phyloP scores from a whole-genome alignment of 2,113 vertebrate species.

The Malurus melanocephalus region DNA sequence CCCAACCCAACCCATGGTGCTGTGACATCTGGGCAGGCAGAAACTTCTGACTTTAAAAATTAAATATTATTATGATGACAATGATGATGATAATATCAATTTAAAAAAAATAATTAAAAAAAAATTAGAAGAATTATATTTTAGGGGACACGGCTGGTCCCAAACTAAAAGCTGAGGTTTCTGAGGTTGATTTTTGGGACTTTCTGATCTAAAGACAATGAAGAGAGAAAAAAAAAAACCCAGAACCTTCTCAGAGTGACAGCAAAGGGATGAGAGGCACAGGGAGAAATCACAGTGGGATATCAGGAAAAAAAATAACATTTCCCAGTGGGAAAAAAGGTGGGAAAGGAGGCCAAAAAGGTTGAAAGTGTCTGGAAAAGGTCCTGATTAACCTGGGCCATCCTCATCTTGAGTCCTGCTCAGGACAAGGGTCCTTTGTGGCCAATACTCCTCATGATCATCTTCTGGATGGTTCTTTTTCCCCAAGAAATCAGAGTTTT shows the following conservation, averaged over 20 bases:
- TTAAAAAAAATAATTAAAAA: not conserved
- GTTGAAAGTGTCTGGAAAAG: not conserved
- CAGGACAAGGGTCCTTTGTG: too few species aligned
- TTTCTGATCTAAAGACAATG: not conserved
- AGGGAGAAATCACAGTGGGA: too few species aligned
- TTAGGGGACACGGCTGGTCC: not conserved
- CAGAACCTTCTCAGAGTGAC: not conserved
- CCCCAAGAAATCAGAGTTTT: not conserved
- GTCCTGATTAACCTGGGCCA: not conserved
- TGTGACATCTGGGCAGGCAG: not conserved
- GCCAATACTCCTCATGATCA: accelerated
- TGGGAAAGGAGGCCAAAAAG: not conserved
- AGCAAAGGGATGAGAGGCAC: too few species aligned
- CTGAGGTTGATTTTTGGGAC: not conserved
- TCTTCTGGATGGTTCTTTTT: not conserved
- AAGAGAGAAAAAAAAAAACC: not conserved
- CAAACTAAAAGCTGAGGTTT: not conserved
- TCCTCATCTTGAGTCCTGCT: not conserved
- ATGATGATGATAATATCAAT: too few species aligned
- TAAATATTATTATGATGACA: not conserved
- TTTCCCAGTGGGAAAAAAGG: not conserved
- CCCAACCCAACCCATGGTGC: not conserved
- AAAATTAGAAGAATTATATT: not conserved
- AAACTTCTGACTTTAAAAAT: not conserved
- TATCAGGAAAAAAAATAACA: accelerated